Conservation (phyloP, 2,797 vertebrate genomes). For the Tarsius wallacei region DNA sequence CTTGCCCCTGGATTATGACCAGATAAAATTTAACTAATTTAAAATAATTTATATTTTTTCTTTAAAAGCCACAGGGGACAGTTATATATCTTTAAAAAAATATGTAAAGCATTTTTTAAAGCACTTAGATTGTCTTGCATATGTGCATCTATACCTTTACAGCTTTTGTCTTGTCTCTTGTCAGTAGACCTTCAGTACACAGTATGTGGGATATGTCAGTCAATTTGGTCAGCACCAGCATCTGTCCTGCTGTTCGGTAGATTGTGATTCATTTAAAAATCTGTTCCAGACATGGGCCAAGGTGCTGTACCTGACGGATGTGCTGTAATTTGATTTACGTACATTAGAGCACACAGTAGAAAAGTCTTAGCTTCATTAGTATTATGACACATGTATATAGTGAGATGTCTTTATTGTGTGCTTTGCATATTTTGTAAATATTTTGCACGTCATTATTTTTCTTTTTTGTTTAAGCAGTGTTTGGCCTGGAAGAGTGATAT, state of each 20-base stretch:
- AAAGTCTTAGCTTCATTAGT: slow-evolving; percentile 89
- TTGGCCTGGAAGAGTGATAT: slow-evolving; percentile 93
- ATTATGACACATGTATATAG: slow-evolving; percentile 91
- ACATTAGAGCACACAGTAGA: slow-evolving; percentile 91
- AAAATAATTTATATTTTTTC: slow-evolving; percentile 83
- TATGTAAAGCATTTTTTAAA: slow-evolving; percentile 78
- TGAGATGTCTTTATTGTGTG: slow-evolving; percentile 92
- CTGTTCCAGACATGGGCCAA: slow-evolving; percentile 87
- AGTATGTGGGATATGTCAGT: slow-evolving; percentile 88
- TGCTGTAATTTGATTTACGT: slow-evolving; percentile 89
- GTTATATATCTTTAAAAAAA: slow-evolving; percentile 78
- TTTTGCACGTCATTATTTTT: slow-evolving; percentile 92
- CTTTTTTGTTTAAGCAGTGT: slow-evolving; percentile 91
- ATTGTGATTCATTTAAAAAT: slow-evolving; percentile 88
- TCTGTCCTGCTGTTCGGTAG: slow-evolving; percentile 88
- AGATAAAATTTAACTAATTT: slow-evolving; percentile 74
- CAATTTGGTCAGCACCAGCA: slow-evolving; percentile 85
- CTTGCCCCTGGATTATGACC: slow-evolving; percentile 37
- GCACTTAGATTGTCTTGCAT: slow-evolving; percentile 87
- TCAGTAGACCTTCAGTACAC: slow-evolving; percentile 89
- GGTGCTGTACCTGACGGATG: slow-evolving; percentile 90
- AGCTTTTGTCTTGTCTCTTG: slow-evolving; percentile 90
- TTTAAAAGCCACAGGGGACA: slow-evolving; percentile 79
- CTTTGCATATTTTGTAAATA: slow-evolving; percentile 93
- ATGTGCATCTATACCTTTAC: slow-evolving; percentile 87